Percentiles rank a stretch among this genome's conserved stretches.
These are phyloP conservation scores for Venturia canescens DNA, from an alignment of 1,140 invertebrate species.

Conservation along the genomic window DNA sequence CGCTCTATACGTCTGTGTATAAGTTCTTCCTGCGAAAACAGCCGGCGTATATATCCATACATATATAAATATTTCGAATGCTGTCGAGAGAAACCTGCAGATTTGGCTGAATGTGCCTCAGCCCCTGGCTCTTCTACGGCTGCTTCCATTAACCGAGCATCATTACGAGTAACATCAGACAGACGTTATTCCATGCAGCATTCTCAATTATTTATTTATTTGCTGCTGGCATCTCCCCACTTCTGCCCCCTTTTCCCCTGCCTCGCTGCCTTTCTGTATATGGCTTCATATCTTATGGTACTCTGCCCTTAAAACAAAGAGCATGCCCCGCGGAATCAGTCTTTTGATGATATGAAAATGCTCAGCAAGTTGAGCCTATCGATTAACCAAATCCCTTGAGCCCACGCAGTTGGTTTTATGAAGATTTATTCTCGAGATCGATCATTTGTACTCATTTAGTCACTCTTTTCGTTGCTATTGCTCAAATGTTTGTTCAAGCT, in stretches of 20 bases:
- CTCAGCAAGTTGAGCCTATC: no score
- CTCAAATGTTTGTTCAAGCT: no score
- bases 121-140: not conserved
- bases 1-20: not conserved
- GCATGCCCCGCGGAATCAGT: no score
- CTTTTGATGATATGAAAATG: no score
- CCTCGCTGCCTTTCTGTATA: not conserved
- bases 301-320: no score
- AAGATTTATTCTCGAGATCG: no score
- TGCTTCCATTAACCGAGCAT: slow-evolving; percentile 8
- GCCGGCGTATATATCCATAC: no score
- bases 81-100: not conserved
- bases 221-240: not conserved
- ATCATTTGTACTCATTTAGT: no score
- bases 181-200: slow-evolving; percentile 5
- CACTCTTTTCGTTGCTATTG: no score
- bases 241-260: not conserved
- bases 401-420: no score
- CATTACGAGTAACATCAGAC: slow-evolving; percentile 21
- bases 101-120: not conserved
- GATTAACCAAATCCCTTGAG: no score
- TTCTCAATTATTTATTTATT: slow-evolving; percentile 33
- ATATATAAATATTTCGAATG: not conserved
- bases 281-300: not conserved
- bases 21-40: not conserved